These are phyloP conservation scores for Anhinga rufa DNA, from an alignment of 2,113 vertebrate genomes.

Conservation along the genomic window DNA sequence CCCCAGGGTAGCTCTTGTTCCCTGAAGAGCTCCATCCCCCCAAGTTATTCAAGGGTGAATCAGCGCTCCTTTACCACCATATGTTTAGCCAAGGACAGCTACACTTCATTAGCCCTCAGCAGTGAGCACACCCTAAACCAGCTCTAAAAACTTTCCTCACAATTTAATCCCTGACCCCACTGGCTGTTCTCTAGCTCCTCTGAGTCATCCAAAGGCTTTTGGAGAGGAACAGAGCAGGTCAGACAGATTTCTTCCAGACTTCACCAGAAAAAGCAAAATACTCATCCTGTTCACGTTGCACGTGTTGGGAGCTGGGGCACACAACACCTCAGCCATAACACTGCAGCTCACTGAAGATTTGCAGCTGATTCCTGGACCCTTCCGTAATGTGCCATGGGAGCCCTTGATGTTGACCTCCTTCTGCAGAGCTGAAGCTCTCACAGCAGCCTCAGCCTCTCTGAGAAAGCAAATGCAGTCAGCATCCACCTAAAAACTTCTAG, in stretches of 20 bases:
- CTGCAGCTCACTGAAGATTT: accelerated
- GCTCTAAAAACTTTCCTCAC: background rate
- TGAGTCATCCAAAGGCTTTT: background rate
- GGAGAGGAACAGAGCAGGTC: background rate
- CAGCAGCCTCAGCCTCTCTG: background rate
- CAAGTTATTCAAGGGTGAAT: background rate
- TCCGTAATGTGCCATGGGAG: background rate
- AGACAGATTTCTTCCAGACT: background rate
- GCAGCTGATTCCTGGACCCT: background rate
- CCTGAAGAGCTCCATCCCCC: background rate
- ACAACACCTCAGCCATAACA: background rate
- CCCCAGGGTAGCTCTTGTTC: background rate
- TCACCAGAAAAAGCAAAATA: background rate
- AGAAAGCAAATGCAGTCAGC: background rate
- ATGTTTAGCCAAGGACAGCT: background rate
- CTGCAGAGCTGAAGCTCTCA: background rate
- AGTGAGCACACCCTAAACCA: background rate
- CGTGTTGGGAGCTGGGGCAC: background rate
- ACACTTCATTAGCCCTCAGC: background rate
- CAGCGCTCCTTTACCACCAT: background rate
- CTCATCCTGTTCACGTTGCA: background rate
- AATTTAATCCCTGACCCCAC: background rate
- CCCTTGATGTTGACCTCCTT: background rate
- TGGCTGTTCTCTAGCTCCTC: background rate
- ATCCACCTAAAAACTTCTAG: background rate